phyloP scores from a whole-genome alignment of 2,888 invertebrate species.

The Harpalus rufipes region DNA sequence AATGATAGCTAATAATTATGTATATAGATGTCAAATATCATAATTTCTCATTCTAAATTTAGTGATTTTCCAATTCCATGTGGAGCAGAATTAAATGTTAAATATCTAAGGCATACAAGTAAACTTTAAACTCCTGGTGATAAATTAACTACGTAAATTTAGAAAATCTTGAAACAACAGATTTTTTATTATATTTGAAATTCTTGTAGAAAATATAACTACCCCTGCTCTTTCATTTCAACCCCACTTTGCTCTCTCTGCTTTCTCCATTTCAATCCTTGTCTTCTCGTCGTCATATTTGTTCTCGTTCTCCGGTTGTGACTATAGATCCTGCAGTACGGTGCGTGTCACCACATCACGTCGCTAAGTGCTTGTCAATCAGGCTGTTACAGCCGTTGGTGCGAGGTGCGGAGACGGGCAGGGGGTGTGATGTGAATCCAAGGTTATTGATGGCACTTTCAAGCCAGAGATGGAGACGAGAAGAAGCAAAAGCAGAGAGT shows the following conservation, averaged over 20 bases:
- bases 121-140: too few relatives aligned
- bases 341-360: slow-evolving; percentile 53
- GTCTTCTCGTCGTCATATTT: neutral
- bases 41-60: too few relatives aligned
- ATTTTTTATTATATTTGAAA: too few relatives aligned
- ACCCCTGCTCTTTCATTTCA: neutral
- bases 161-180: too few relatives aligned
- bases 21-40: too few relatives aligned
- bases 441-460: slow-evolving; percentile 66
- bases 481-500: neutral
- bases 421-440: slow-evolving; percentile 21
- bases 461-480: slow-evolving; percentile 18
- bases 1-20: too few relatives aligned
- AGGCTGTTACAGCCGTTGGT: slow-evolving; percentile 27
- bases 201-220: too few relatives aligned
- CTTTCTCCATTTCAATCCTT: neutral
- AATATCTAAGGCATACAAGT: too few relatives aligned
- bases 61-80: too few relatives aligned
- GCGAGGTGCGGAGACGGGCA: neutral
- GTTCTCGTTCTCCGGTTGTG: neutral
- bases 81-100: too few relatives aligned
- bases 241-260: neutral
- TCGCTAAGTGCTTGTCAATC: slow-evolving; percentile 66
- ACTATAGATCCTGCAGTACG: neutral
- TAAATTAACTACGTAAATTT: too few relatives aligned